Conservation (phyloP, 2,113 vertebrate species). For the Epinephelus moara region DNA sequence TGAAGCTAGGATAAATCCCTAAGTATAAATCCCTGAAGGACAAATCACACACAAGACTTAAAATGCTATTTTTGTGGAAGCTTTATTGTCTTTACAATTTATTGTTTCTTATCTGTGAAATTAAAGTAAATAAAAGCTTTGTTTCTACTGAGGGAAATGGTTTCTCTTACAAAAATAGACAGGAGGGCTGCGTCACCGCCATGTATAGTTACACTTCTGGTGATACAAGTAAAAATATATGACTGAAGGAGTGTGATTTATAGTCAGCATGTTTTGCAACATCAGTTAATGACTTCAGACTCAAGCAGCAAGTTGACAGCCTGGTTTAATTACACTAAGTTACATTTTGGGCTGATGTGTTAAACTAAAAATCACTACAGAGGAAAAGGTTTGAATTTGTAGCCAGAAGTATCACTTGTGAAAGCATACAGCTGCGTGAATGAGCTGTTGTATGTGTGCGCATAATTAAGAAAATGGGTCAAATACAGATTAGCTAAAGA, state of each 20-base stretch:
- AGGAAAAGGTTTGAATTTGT: not conserved
- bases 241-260: not conserved
- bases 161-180: no score
- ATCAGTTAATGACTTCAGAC: conserved; percentile 4
- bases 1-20: no score
- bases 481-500: not conserved
- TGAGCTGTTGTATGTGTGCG: not conserved
- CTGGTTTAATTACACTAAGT: conserved; percentile 8
- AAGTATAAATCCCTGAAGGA: no score
- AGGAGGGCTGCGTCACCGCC: no score
- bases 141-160: no score
- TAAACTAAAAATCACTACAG: not conserved
- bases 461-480: not conserved
- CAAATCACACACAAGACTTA: no score
- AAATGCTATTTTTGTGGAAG: no score
- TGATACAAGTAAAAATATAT: not conserved
- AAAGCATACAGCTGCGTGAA: not conserved
- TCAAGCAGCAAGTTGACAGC: conserved; percentile 15
- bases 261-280: not conserved
- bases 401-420: not conserved
- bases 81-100: no score
- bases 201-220: no score
- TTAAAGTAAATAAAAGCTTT: no score
- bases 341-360: not conserved
- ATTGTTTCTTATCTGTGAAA: no score